Percentiles rank a stretch among this genome's conserved stretches.
These are phyloP conservation scores for Lysandra coridon DNA, from an alignment of 2,888 invertebrate genomes.

Conservation along the genomic window DNA sequence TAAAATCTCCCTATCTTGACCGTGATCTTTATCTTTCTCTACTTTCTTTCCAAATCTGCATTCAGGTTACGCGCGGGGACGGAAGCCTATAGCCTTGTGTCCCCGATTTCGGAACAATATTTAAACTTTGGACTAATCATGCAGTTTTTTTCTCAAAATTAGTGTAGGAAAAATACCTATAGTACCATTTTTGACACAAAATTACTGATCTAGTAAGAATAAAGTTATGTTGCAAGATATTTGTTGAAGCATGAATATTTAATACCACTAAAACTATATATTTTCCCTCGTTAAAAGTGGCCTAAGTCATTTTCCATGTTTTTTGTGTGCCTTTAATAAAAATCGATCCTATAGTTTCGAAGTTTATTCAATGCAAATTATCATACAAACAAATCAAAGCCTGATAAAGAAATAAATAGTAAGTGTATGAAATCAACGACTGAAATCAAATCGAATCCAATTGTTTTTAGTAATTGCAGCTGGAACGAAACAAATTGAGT, in stretches of 20 bases:
- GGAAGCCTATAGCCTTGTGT: neutral
- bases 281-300: too few species aligned
- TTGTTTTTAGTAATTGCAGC: neutral
- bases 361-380: neutral
- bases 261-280: too few species aligned
- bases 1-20: neutral
- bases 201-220: too few species aligned
- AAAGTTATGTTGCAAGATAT: too few species aligned
- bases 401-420: neutral
- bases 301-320: too few species aligned
- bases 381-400: neutral
- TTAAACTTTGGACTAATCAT: neutral
- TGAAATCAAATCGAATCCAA: neutral
- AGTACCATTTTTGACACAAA: too few species aligned
- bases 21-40: neutral
- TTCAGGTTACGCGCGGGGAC: slow-evolving; percentile 19
- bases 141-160: neutral
- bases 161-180: neutral
- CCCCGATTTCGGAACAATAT: neutral
- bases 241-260: too few species aligned
- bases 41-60: slow-evolving; percentile 18
- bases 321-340: neutral
- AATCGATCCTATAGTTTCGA: neutral
- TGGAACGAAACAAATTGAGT: neutral
- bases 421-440: neutral